These are phyloP conservation scores for Xylocopa sonorina DNA, from an alignment of 1,140 invertebrate genomes.

Conservation along the genomic window DNA sequence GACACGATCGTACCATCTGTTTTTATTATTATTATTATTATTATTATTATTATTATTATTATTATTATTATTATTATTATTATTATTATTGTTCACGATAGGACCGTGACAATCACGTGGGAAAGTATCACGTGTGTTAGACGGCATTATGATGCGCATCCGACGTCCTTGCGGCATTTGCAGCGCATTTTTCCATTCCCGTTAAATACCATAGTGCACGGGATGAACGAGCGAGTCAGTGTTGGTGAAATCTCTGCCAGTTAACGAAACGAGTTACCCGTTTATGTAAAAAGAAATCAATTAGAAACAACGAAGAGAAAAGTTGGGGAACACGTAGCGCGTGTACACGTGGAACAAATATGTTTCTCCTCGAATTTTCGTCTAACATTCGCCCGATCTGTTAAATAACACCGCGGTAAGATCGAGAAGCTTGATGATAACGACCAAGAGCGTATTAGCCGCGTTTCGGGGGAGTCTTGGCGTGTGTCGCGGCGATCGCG, in stretches of 20 bases:
- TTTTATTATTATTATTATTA: too few species aligned
- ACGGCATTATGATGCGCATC: slow-evolving; percentile 48
- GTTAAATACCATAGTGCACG: slow-evolving; percentile 36
- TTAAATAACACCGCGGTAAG: too few species aligned
- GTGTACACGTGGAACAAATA: too few species aligned
- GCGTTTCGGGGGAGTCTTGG: not conserved
- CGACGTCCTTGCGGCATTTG: slow-evolving; percentile 61
- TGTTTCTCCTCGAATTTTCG: too few species aligned
- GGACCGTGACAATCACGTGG: slow-evolving; percentile 55
- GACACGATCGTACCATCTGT: too few species aligned
- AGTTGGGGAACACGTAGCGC: not conserved
- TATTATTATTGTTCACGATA: slow-evolving; percentile 17
- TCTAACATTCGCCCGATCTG: too few species aligned
- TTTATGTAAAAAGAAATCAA: not conserved
- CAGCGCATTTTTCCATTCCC: slow-evolving; percentile 43
- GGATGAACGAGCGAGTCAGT: slow-evolving; percentile 15
- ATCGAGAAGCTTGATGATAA: too few species aligned
- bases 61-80: not conserved
- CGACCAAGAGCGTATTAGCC: too few species aligned
- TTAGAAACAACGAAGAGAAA: not conserved
- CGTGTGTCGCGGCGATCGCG: slow-evolving; percentile 8
- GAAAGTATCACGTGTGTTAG: slow-evolving; percentile 61
- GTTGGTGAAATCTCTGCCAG: slow-evolving; percentile 30
- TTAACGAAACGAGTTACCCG: slow-evolving; percentile 1
- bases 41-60: slow-evolving; percentile 31